Conservation (phyloP, 1,140 invertebrate species). For the Galleria mellonella region DNA sequence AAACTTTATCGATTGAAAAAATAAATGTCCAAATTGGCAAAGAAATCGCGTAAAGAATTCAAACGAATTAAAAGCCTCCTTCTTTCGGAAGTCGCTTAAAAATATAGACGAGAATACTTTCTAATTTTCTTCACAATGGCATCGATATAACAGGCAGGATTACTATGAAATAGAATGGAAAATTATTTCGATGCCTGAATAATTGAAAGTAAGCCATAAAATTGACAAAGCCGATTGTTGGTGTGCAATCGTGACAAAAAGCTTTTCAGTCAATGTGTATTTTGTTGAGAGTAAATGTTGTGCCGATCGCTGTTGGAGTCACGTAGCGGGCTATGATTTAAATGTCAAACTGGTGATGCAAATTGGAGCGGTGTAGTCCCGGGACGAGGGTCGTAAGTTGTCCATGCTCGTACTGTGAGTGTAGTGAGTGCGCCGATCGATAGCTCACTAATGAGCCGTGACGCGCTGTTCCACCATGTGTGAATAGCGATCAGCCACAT, state of each 20-base stretch:
- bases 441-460: slow-evolving; percentile 30
- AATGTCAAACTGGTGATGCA: background rate
- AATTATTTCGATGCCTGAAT: slow-evolving; percentile 33
- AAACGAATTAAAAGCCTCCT: too few relatives aligned
- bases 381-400: slow-evolving; percentile 5
- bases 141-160: slow-evolving; percentile 20
- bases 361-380: background rate
- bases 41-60: too few relatives aligned
- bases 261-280: background rate
- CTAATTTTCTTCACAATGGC: slow-evolving; percentile 20
- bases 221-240: slow-evolving; percentile 18
- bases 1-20: too few relatives aligned
- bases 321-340: background rate
- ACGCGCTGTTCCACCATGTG: slow-evolving; percentile 18
- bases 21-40: too few relatives aligned
- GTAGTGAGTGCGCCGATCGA: slow-evolving; percentile 17
- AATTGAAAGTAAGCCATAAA: slow-evolving; percentile 33
- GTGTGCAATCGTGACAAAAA: slow-evolving; percentile 8
- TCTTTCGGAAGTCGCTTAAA: too few relatives aligned
- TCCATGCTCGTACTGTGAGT: slow-evolving; percentile 2
- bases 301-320: too few relatives aligned
- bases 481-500: slow-evolving; percentile 13
- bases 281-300: too few relatives aligned
- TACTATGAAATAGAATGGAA: slow-evolving; percentile 26
- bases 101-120: slow-evolving; percentile 14